These are phyloP conservation scores for Tolypeutes matacus DNA, from an alignment of 2,797 vertebrate genomes.

Conservation along the genomic window DNA sequence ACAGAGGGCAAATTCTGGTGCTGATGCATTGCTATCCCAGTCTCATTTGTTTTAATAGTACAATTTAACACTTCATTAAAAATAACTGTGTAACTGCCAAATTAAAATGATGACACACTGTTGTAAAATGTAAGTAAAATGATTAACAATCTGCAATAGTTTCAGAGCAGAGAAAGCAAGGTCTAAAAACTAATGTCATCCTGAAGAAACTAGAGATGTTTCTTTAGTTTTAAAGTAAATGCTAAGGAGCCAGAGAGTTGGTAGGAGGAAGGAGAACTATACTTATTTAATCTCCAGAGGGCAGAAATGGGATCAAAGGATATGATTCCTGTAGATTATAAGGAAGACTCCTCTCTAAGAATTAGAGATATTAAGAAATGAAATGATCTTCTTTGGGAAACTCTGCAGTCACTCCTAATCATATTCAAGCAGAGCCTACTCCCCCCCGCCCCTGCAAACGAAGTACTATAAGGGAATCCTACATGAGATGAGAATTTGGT, in stretches of 20 bases:
- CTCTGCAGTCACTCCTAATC: neutral
- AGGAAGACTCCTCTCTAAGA: neutral
- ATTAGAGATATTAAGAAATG: neutral
- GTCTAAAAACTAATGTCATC: neutral
- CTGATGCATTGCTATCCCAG: neutral
- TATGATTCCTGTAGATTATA: neutral
- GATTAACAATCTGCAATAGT: neutral
- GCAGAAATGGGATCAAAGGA: neutral
- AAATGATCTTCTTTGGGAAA: neutral
- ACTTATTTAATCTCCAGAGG: neutral
- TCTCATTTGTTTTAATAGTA: neutral
- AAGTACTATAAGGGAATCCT: neutral
- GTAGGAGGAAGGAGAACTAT: neutral
- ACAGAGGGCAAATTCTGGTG: neutral
- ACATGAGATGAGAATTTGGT: neutral
- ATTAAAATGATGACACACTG: neutral
- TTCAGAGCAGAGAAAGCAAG: neutral
- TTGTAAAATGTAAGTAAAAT: neutral
- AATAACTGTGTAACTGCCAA: neutral
- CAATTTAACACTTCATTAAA: constrained; percentile 5
- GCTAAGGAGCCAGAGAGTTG: neutral
- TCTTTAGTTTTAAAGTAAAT: neutral
- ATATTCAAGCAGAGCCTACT: neutral
- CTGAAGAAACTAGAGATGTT: neutral
- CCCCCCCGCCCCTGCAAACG: neutral